Evolutionary conservation across 2,113 vertebrate genomes (phyloP).

Genomic region (Sorex araneus): DNA sequence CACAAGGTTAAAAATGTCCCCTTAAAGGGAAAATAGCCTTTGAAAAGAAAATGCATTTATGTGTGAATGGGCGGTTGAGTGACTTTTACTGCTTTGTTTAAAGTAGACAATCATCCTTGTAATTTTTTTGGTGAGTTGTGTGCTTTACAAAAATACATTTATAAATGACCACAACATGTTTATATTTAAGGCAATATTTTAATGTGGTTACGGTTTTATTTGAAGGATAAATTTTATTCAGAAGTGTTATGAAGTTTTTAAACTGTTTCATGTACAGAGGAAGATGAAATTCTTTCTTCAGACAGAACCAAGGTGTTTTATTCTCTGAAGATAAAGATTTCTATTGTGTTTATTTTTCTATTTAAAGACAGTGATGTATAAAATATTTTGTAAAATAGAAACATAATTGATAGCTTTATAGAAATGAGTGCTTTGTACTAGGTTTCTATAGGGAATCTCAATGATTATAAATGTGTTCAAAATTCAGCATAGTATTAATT

Average conservation of each 20-base stretch:
- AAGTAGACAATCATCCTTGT: conserved; percentile 73
- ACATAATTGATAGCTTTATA: conserved; percentile 53
- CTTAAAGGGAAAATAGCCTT: conserved; percentile 77
- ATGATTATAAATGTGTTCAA: conserved; percentile 16
- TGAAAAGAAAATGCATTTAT: conserved; percentile 78
- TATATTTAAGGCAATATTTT: conserved; percentile 55
- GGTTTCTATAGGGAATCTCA: neutral
- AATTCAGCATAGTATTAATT: conserved; percentile 43
- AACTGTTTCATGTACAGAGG: conserved; percentile 17
- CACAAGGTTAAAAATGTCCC: conserved; percentile 80
- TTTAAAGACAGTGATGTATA: neutral
- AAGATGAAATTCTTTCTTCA: conserved; percentile 18
- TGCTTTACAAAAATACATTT: conserved; percentile 58
- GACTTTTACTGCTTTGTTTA: conserved; percentile 77
- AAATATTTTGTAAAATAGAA: conserved; percentile 31
- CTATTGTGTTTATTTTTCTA: conserved; percentile 33
- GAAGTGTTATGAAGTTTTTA: conserved; percentile 44
- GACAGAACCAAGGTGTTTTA: conserved; percentile 1
- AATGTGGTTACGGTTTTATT: conserved; percentile 44
- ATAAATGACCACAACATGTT: conserved; percentile 61
- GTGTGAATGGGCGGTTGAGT: conserved; percentile 67
- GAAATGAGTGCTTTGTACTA: neutral
- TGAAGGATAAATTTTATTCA: conserved; percentile 1
- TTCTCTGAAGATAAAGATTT: conserved; percentile 10
- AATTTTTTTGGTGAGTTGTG: conserved; percentile 65